Base-by-base conservation (phyloP, 1,140 invertebrate species). In the Mya arenaria region DNA sequence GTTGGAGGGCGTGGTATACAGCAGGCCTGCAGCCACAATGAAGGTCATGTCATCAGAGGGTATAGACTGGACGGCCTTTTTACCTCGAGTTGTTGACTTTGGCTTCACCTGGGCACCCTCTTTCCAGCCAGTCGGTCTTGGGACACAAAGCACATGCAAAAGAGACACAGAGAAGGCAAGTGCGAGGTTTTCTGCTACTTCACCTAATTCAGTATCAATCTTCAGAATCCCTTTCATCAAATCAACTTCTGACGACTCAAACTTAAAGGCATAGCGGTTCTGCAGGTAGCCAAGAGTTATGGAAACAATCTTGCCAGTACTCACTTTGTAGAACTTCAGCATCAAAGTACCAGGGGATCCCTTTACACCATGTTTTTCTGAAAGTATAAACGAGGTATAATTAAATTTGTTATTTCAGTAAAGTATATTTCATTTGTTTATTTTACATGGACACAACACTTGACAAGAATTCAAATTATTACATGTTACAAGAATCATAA, bases 131-230 rank as follows among this genome's bases (percentile, higher is more conserved):
- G 39, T 55, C 8, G 78, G 78, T 10, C 74, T 65, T 23, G 84
- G 84, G 48, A 86, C 79, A 41, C 82, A 86, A 19, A 87, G 69
- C 5, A 87, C 84, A 60, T 87, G 82, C 4, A 88, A 66, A 6
- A 88, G 65, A 19, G 85, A 82, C 36, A 86, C 79, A 19, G 77
- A 82, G 52, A 88, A 87, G 15, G 87, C 85, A 5, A 88, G 30
- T 30, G 81, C 83, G 4, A 88, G 55, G 36, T 86, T 86, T 69
- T 88, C 83, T 6, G 68, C 84, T 0, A 88, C 82, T 23, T 87
- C 85, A 48, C 78, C 41, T n/a, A 5, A 52, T 0, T 28, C 17
- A 1, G 34, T 0, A 39, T 75, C 28, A 28, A 75, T 63, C 6
- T 10, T 3, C 4, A 75, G 39, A 4, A 17, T 19, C 1, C 72